Base-by-base conservation (phyloP, 2,113 vertebrate genomes). In the Crypturellus undulatus region DNA sequence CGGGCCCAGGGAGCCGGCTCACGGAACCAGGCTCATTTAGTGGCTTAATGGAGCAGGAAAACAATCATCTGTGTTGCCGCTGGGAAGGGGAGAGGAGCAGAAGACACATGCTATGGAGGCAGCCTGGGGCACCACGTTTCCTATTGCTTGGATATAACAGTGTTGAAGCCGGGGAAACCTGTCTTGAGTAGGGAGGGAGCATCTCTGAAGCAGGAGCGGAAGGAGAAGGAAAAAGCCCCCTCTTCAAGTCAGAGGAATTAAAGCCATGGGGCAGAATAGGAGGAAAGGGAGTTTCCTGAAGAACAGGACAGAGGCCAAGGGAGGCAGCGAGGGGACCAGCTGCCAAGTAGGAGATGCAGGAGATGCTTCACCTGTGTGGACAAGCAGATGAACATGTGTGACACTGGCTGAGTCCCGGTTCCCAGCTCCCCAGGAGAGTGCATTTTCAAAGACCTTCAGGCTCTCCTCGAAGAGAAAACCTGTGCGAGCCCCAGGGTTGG, bases 21-120 rank as follows among this genome's bases (percentile, higher is more conserved):
- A 52, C 2, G 14, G 76, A 87, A 24, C 84, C 95, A 65, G 88
- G 38, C 58, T 96, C 92, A 93, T 97, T 94, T 94, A 64, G 62
- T 93, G 73, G 83, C 67, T 96, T 94, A 96, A 93, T 62, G 43
- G 65, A 95, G 85, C 94, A 93, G 73, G 73, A 67, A 89, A 79
- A 89, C 47, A 79, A 84, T 84, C 78, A 63, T 69, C 59, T 89
- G 49, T 62, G 73, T 63, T 62, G 45, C 90, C 76, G 65, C 73
- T 67, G 90, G 79, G 10, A 32, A 32, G n/a, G n/a, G 65, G 34
- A 94, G 72, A 85, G 63, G 54, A 92, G 60, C 71, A 62, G 65
- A 34, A 83, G 69, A 60, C 38, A 3, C 1, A 1, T 76, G 65
- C 30, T 60, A 77, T n/a, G 19, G 38, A 24, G 70, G 52, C 65